Evolutionary conservation across 2,888 invertebrate species (phyloP).

Genomic region (Aphidius colemani): DNA sequence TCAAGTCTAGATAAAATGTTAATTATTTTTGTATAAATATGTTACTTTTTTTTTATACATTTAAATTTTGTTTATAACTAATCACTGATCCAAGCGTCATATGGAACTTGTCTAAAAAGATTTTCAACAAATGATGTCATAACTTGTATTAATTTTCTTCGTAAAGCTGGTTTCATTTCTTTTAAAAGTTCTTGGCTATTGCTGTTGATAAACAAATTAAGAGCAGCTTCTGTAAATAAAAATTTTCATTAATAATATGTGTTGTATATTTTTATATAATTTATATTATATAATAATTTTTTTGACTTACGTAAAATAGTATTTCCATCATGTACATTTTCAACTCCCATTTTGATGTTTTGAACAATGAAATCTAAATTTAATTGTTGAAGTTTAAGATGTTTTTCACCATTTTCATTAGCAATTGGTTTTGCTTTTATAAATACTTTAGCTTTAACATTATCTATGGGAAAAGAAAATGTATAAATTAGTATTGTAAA

Average conservation of each 20-base stretch:
- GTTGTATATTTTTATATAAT: neutral
- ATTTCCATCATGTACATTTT: conserved; percentile 81
- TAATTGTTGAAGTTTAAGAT: conserved; percentile 73
- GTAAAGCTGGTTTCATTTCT: conserved; percentile 85
- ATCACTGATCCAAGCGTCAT: conserved; percentile 74
- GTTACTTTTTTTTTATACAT: neutral
- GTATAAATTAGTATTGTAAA: neutral
- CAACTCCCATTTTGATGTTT: conserved; percentile 83
- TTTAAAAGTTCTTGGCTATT: conserved; percentile 82
- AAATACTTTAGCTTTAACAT: conserved; percentile 83
- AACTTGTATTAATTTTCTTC: conserved; percentile 75
- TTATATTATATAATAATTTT: neutral
- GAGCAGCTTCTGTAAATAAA: conserved; percentile 73
- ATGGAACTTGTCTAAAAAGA: conserved; percentile 76
- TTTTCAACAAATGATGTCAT: conserved; percentile 78
- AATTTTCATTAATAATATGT: neutral
- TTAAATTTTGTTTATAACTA: conserved; percentile 35
- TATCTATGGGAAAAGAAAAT: conserved; percentile 64
- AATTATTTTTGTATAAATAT: too few species aligned
- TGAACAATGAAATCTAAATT: conserved; percentile 87
- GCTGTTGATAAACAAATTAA: conserved; percentile 85
- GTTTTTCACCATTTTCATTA: conserved; percentile 68
- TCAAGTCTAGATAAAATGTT: too few species aligned
- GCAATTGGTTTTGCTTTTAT: conserved; percentile 73
- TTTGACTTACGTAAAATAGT: conserved; percentile 73